Evolutionary conservation across 2,113 vertebrate genomes (phyloP), one percentile per base, ranked within the genome.

Genomic region (Nymphicus hollandicus): DNA sequence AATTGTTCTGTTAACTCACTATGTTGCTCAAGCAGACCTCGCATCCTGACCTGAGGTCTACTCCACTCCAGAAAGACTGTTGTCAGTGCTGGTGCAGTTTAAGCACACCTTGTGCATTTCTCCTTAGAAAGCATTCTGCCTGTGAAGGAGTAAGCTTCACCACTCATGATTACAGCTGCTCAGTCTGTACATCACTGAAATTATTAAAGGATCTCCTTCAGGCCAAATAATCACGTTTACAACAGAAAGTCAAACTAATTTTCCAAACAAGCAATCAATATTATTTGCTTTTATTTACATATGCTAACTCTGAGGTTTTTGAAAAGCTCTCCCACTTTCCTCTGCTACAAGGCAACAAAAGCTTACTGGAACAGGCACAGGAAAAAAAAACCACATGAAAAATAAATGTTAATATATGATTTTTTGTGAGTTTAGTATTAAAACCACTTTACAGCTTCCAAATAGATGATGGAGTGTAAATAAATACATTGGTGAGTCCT

Each of bases 341-440:
- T 61, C 4, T 61, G 13, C 35, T 37, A 8, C 6, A 28, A 33
- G 7, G 13, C 27, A 71, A 65, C 17, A 65, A 23, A 64, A 53
- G 14, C 49, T 58, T 63, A 53, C 17, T 47, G 11, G 17, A 74
- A 66, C 10, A 49, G 13, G 14, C 55, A 60, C 7, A 50, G 56
- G 28, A 82, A 25, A 52, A 23, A 41, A 19, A 7, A 53, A 44
- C 3, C 16, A n/a, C 3, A 16, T 0, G 6, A 85, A 46, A 68
- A 5, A 0, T 52, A 9, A 61, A 8, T 0, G 2, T 11, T 24
- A 18, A 31, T 2, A 5, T 0, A 4, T 10, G 24, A 4, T 16
- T 61, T 52, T 5, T 1, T 0, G 13, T 7, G 25, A n/a, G 4
- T 37, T 86, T 29, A 86, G 10, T 4, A 7, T 13, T 66, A 63